Evolutionary conservation across 2,113 vertebrate species (phyloP), one percentile per base, ranked within the genome.

Genomic region (Leucopsar rothschildi): DNA sequence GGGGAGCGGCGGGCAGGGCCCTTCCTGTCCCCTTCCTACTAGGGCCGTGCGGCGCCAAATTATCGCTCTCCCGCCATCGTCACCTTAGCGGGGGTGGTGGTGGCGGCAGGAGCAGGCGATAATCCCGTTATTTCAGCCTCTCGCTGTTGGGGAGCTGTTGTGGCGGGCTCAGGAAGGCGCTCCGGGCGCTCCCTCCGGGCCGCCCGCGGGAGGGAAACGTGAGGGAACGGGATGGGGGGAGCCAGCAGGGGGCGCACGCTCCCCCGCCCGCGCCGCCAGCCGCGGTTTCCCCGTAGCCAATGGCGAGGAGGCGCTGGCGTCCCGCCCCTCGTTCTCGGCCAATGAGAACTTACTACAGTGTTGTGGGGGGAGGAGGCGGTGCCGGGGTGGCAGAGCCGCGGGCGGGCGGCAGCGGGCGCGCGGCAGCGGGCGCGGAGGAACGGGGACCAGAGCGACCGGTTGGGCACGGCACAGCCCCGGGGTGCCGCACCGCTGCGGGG

Each of bases 301-400:
- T 92, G 22, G 83, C 8, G 18, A 63, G 7, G 81, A 72, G 5
- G 12, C 8, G 6, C 11, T 16, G 12, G 29, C 16, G 73, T 66
- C 75, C 95, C 96, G 86, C 93, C 96, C 75, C 35, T 12, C 20
- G 12, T 0, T 2, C 7, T 28, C 25, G 20, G 15, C 96, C 94
- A 96, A 95, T 96, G 56, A 92, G 87, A 95, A 92, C 88, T 95
- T 96, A 96, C 96, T 95, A 95, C 91, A 95, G 85, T 95, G 94
- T 95, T 95, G 79, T 93, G 85, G 86, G 92, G 37, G 82, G 87
- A 86, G 53, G 65, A 39, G 90, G 81, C 61, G 52, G 89, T 40
- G 39, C 35, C 5, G 24, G 12, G 29, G 73, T 18, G 65, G 44
- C 44, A 60, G 79, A 82, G 79, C 44, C 29, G 44, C 73, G 79